Evolutionary conservation across 2,113 vertebrate genomes (phyloP).

Genomic region (Brachirus orientalis): DNA sequence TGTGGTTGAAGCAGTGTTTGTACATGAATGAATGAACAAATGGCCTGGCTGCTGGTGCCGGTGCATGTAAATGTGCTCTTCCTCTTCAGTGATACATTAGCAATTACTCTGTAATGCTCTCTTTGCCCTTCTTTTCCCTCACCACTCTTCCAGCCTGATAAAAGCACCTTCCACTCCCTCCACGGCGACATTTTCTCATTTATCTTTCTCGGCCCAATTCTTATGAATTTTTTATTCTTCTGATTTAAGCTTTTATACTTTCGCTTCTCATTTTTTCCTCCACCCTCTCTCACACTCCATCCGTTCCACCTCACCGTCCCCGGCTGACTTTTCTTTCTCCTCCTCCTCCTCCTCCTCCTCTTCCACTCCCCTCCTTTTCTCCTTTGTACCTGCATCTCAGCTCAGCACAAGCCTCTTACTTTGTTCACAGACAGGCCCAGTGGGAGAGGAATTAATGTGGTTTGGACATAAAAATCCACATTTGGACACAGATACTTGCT

Average conservation of each 20-base stretch:
- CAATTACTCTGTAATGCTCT: conserved; percentile 36
- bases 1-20: too few species aligned
- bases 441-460: conserved; percentile 12
- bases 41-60: too few species aligned
- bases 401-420: background rate
- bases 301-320: conserved; percentile 52
- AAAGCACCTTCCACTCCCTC: conserved; percentile 28
- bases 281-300: conserved; percentile 21
- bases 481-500: conserved; percentile 12
- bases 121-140: conserved; percentile 12
- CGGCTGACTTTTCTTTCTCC: conserved; percentile 32
- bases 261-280: conserved; percentile 40
- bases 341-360: conserved; percentile 1
- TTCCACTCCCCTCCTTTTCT: too few species aligned
- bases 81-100: conserved; percentile 32
- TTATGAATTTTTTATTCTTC: conserved; percentile 64
- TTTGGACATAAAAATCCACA: conserved; percentile 14
- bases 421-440: conserved; percentile 15
- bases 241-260: conserved; percentile 62
- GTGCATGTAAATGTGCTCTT: background rate
- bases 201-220: conserved; percentile 35
- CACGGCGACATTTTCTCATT: conserved; percentile 31
- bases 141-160: conserved; percentile 18
- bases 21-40: background rate
- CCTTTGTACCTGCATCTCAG: conserved; percentile 32